These are phyloP conservation scores for Pristionchus maxplancki DNA, from an alignment of 2,888 invertebrate genomes.

Conservation along the genomic window DNA sequence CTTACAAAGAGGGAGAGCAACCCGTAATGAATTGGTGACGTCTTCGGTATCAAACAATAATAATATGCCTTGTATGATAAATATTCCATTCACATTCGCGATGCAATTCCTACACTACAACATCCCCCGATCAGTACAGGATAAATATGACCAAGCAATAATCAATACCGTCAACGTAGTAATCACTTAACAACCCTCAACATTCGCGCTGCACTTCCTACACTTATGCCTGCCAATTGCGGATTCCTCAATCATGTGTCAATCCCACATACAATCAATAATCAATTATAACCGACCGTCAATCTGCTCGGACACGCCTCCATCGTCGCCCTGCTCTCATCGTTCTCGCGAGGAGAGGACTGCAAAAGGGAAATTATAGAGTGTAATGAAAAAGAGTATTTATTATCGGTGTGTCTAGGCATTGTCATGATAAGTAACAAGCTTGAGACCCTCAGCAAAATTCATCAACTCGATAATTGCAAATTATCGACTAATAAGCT, in stretches of 20 bases:
- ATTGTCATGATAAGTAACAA: background rate
- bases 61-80: too few species aligned
- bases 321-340: constrained; percentile 32
- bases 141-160: background rate
- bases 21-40: too few species aligned
- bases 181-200: background rate
- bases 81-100: background rate
- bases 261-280: background rate
- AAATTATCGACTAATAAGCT: too few species aligned
- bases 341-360: constrained; percentile 28
- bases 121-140: background rate
- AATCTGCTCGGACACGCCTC: background rate
- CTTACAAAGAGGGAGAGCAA: too few species aligned
- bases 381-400: background rate
- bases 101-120: too few species aligned
- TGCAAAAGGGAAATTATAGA: background rate
- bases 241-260: background rate
- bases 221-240: background rate
- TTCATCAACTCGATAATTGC: too few species aligned
- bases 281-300: background rate
- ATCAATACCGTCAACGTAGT: too few species aligned
- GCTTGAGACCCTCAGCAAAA: too few species aligned
- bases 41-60: too few species aligned
- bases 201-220: background rate
- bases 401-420: background rate